Percentiles rank a stretch among this genome's conserved stretches.
Evolutionary conservation across 2,888 invertebrate species (phyloP).

Genomic region (Phytoseiulus persimilis): DNA sequence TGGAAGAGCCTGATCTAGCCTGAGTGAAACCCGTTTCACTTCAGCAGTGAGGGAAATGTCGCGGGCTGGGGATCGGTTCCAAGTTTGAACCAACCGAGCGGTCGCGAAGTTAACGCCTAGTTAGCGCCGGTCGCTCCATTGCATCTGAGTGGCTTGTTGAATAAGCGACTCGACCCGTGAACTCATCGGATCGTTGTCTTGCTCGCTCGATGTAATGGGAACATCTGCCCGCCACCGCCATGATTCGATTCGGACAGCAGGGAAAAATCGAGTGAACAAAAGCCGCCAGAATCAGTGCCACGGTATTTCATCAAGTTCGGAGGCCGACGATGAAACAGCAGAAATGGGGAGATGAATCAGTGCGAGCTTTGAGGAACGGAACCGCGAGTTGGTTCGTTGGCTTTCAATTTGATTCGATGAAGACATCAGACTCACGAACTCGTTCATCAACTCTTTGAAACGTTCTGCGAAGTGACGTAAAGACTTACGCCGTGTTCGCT

Average conservation of each 20-base stretch:
- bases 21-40: too few species aligned
- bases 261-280: background rate
- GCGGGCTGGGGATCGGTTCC: too few species aligned
- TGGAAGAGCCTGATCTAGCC: too few species aligned
- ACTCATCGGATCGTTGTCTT: too few species aligned
- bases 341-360: background rate
- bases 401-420: slow-evolving; percentile 5
- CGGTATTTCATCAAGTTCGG: background rate
- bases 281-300: background rate
- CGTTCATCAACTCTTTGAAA: slow-evolving; percentile 5
- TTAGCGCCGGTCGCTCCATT: too few species aligned
- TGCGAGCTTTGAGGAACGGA: background rate
- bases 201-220: background rate
- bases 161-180: too few species aligned
- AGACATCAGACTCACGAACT: slow-evolving; percentile 5
- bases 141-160: too few species aligned
- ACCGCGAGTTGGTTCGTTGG: background rate
- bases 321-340: background rate
- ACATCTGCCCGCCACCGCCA: background rate
- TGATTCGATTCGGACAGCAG: background rate
- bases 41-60: too few species aligned
- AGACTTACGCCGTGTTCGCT: background rate
- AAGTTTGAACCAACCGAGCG: too few species aligned
- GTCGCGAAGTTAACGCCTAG: too few species aligned
- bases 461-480: background rate